Evolutionary conservation across 2,797 vertebrate genomes (phyloP).

Genomic region (Hozukius guyotensis): DNA sequence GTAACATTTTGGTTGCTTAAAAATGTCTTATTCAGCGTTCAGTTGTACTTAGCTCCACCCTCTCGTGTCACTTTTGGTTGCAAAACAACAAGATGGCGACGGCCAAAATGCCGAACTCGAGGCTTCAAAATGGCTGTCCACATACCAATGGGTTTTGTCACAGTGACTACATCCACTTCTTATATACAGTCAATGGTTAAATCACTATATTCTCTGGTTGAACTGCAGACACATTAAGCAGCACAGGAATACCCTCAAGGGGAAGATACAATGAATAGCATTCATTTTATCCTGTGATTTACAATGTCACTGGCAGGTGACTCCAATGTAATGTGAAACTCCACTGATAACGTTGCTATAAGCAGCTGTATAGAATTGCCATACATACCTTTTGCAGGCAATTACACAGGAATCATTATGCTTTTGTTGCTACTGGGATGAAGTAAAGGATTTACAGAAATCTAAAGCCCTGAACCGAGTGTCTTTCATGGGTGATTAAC

Average conservation of each 20-base stretch:
- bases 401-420: background rate
- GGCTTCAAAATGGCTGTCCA: too few relatives aligned
- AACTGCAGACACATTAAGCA: background rate
- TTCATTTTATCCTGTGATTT: conserved; percentile 1
- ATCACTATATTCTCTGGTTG: background rate
- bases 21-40: too few relatives aligned
- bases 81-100: too few relatives aligned
- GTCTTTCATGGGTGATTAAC: background rate
- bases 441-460: background rate
- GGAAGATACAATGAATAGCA: background rate
- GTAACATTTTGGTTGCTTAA: too few relatives aligned
- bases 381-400: background rate
- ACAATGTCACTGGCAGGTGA: background rate
- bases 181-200: background rate
- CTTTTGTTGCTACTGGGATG: background rate
- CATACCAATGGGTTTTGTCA: too few relatives aligned
- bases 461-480: background rate
- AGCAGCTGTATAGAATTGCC: background rate
- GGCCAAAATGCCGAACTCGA: too few relatives aligned
- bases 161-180: too few relatives aligned
- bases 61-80: too few relatives aligned
- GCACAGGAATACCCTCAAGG: background rate
- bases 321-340: background rate
- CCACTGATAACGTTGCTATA: background rate
- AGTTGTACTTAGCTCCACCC: too few relatives aligned